Evolutionary conservation across 2,797 vertebrate species (phyloP).

Genomic region (Phoebastria nigripes): DNA sequence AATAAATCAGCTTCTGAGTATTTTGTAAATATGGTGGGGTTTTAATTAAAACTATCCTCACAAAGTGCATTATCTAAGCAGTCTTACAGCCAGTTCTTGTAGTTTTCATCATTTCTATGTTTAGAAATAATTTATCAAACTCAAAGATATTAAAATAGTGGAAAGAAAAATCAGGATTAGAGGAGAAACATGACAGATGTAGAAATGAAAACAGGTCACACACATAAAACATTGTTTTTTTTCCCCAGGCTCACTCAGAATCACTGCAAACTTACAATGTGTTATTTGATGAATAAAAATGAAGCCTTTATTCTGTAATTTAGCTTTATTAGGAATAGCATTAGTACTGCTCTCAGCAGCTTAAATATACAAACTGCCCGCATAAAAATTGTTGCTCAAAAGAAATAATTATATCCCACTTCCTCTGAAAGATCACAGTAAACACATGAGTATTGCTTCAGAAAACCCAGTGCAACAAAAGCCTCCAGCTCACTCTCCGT

Average conservation of each 20-base stretch:
- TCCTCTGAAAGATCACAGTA: not conserved
- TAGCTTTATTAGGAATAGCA: not conserved
- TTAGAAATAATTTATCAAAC: slow-evolving; percentile 5
- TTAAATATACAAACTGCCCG: not conserved
- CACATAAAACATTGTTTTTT: not conserved
- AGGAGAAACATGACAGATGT: slow-evolving; percentile 16
- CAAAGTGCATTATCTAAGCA: not conserved
- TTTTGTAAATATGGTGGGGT: not conserved
- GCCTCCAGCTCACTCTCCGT: not conserved
- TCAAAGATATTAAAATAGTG: not conserved
- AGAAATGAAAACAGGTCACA: slow-evolving; percentile 31
- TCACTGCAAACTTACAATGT: not conserved
- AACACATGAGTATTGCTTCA: not conserved
- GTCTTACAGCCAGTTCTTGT: not conserved
- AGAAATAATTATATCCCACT: not conserved
- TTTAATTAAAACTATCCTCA: not conserved
- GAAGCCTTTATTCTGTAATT: not conserved
- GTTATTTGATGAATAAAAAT: not conserved
- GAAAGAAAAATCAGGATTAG: not conserved
- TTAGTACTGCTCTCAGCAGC: not conserved
- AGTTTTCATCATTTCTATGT: slow-evolving; percentile 3
- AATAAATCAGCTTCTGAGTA: not conserved
- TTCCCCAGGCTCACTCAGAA: not conserved
- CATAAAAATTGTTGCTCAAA: not conserved
- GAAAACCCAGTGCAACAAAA: not conserved